A percentile compares a stretch with the other conserved stretches of the same genome.
These are phyloP conservation scores for Saccostrea echinata DNA, from an alignment of 1,140 invertebrate species.

Conservation along the genomic window DNA sequence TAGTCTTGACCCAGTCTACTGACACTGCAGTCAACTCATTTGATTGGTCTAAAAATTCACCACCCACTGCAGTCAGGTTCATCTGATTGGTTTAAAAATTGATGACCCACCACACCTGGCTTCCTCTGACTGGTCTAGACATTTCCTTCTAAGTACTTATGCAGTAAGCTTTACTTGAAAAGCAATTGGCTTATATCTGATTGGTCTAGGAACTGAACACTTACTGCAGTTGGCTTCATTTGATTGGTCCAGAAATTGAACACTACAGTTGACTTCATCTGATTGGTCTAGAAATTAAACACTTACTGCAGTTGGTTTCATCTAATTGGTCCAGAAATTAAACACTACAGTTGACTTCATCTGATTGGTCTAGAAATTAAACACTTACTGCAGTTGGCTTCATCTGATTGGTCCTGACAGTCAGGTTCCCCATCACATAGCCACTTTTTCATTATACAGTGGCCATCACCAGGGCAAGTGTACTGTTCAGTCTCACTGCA, in stretches of 20 bases:
- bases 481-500: constrained; percentile 41
- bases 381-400: constrained; percentile 80
- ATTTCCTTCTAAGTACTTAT: too few relatives aligned
- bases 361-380: constrained; percentile 82
- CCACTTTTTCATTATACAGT: constrained; percentile 69
- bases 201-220: too few relatives aligned
- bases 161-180: too few relatives aligned
- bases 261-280: neutral
- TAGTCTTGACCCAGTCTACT: too few relatives aligned
- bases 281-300: neutral
- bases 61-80: too few relatives aligned
- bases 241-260: neutral
- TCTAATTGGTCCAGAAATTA: neutral
- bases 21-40: too few relatives aligned
- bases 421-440: constrained; percentile 67
- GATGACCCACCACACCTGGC: too few relatives aligned
- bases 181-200: too few relatives aligned
- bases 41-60: too few relatives aligned
- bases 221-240: neutral
- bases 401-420: constrained; percentile 91
- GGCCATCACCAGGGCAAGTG: constrained; percentile 61
- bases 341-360: constrained; percentile 84
- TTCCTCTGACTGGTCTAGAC: too few relatives aligned
- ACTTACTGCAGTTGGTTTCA: neutral
- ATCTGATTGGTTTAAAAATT: too few relatives aligned